These are phyloP conservation scores for Nomia melanderi DNA, from an alignment of 1,140 invertebrate genomes.

Conservation along the genomic window DNA sequence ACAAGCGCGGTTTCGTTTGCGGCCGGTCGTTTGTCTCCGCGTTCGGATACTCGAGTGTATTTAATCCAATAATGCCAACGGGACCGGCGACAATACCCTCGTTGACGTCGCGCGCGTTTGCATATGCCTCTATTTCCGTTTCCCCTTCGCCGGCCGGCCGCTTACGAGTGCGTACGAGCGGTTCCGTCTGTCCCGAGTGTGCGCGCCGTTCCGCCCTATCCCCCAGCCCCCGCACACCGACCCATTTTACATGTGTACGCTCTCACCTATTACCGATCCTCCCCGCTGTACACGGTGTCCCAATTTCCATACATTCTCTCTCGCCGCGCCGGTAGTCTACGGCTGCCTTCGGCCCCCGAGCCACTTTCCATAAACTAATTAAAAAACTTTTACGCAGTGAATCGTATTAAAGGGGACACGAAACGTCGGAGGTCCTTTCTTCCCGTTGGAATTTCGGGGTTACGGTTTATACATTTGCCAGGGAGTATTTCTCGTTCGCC, in stretches of 20 bases:
- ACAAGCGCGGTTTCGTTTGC: slow-evolving; percentile 46
- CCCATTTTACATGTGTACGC: background rate
- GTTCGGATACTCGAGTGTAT: slow-evolving; percentile 46
- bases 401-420: too few relatives aligned
- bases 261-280: slow-evolving; percentile 5
- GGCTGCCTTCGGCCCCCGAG: too few relatives aligned
- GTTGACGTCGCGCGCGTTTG: slow-evolving; percentile 48
- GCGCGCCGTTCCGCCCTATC: slow-evolving; percentile 7
- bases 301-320: background rate
- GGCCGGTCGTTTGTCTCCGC: slow-evolving; percentile 43
- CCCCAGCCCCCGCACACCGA: background rate
- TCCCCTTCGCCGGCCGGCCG: slow-evolving; percentile 24
- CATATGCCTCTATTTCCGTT: slow-evolving; percentile 51
- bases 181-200: slow-evolving; percentile 40
- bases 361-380: too few relatives aligned
- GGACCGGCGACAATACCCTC: slow-evolving; percentile 46
- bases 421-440: too few relatives aligned
- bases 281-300: slow-evolving; percentile 3
- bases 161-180: slow-evolving; percentile 46
- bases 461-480: too few relatives aligned
- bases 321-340: too few relatives aligned
- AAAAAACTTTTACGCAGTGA: too few relatives aligned
- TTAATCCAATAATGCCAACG: slow-evolving; percentile 52
- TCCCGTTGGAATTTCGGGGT: too few relatives aligned
- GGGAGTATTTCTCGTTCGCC: too few relatives aligned